Base-by-base conservation (phyloP, 2,113 vertebrate species). In the Acinonyx jubatus region DNA sequence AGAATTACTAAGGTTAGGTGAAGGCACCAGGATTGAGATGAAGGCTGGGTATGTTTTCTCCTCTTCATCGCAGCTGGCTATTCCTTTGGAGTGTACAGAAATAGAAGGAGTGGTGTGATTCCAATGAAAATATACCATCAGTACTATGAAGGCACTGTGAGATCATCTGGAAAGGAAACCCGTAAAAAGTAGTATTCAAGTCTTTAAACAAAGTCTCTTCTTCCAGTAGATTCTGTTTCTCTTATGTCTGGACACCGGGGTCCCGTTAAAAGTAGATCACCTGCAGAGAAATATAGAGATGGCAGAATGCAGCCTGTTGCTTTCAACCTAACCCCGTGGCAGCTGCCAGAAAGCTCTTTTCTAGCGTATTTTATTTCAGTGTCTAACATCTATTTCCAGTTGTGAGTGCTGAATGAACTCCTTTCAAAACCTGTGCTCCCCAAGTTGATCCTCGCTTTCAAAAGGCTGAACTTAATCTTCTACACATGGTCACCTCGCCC, bases 261-360 rank as follows among this genome's bases (percentile, higher is more conserved):
- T 63, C 65, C 63, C 5, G 19, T 36, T 71, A 65, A 93, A 89
- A 86, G 63, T 10, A 63, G 45, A 38, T 93, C n/a, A 36, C 85
- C 52, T 95, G 65, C 71, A 41, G 65, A 89, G 76, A 90, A 57
- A 80, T 23, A 52, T 0, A 71, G 19, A 73, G 52, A 52, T 5
- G 36, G 45, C 45, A 69, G 61, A 71, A 83, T 36, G 18, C 1
- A 78, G 29, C 33, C 50, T 48, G 14, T 48, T 85, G 74, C 12
- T 83, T 86, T 68, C 66, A 78, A 68, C 14, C 21, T 48, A 87
- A 48, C 45, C 23, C 69, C 16, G 38, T 68, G 29, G 78, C 36
- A 13, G 52, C 80, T 93, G 7, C 87, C 89, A 73, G 78, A 68
- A 94, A 66, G 11, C 41, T 86, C 66, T 89, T 65, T 92, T 48